phyloP scores from a whole-genome alignment of 2,888 invertebrate genomes.

The Periphyllus acericola region DNA sequence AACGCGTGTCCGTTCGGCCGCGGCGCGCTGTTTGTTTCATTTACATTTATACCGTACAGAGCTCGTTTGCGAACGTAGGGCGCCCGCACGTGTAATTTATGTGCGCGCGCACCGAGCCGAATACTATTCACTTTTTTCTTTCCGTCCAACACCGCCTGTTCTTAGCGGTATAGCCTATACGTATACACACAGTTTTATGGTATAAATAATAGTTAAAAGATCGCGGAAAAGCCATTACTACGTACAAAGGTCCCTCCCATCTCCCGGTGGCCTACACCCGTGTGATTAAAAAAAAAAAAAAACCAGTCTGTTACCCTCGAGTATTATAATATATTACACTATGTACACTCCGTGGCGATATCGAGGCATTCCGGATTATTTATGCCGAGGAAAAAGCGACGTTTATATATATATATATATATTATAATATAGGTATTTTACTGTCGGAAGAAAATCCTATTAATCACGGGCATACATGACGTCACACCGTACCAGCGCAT shows the following conservation, averaged over 20 bases:
- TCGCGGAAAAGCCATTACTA: background rate
- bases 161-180: background rate
- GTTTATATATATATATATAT: no score
- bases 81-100: background rate
- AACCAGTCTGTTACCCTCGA: no score
- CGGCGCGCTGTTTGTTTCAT: no score
- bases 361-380: no score
- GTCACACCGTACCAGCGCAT: no score
- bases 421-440: no score
- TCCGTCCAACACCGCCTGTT: background rate
- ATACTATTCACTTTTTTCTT: background rate
- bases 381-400: background rate
- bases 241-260: background rate
- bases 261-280: background rate
- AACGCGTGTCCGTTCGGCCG: no score
- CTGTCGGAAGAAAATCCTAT: background rate
- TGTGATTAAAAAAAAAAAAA: background rate
- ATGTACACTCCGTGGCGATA: no score
- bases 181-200: background rate
- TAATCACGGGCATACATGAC: no score
- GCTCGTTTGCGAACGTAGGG: background rate
- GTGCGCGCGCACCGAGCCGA: conserved; percentile 5
- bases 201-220: background rate
- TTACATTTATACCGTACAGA: background rate
- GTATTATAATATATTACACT: no score